A percentile compares a stretch with the other conserved stretches of the same genome.
Conservation (phyloP, 2,888 invertebrate genomes). For the Linnaemya tessellans region DNA sequence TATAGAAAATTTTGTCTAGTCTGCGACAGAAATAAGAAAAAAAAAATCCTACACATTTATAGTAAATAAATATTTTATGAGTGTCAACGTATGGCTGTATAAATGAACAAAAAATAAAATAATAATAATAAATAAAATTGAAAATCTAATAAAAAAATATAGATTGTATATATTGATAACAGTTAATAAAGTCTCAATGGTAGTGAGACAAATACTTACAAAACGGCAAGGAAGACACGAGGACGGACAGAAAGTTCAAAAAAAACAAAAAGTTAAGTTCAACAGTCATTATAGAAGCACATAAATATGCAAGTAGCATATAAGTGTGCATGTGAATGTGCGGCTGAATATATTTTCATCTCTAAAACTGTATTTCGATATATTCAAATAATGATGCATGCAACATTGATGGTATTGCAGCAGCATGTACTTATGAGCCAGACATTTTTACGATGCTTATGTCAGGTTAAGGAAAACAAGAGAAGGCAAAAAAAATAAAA, state of each 20-base stretch:
- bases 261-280: constrained; percentile 43
- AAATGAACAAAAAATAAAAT: constrained; percentile 33
- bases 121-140: constrained; percentile 34
- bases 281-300: constrained; percentile 41
- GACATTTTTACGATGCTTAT: constrained; percentile 68
- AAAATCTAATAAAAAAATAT: constrained; percentile 70
- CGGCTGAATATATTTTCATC: not conserved
- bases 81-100: constrained; percentile 32
- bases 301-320: not conserved
- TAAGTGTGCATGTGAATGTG: not conserved
- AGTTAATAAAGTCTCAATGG: constrained; percentile 68
- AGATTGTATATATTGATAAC: constrained; percentile 71
- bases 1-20: constrained; percentile 55
- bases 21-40: constrained; percentile 50
- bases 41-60: constrained; percentile 47
- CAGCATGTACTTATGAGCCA: constrained; percentile 69
- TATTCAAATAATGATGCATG: constrained; percentile 24
- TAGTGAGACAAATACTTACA: constrained; percentile 18
- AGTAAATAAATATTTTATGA: constrained; percentile 37
- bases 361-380: constrained; percentile 16
- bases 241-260: not conserved
- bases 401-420: constrained; percentile 65
- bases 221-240: not conserved
- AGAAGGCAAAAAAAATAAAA: constrained; percentile 19
- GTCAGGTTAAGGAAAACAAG: constrained; percentile 59